Conservation (phyloP, 2,888 invertebrate genomes). For the Masnerella sp. region DNA sequence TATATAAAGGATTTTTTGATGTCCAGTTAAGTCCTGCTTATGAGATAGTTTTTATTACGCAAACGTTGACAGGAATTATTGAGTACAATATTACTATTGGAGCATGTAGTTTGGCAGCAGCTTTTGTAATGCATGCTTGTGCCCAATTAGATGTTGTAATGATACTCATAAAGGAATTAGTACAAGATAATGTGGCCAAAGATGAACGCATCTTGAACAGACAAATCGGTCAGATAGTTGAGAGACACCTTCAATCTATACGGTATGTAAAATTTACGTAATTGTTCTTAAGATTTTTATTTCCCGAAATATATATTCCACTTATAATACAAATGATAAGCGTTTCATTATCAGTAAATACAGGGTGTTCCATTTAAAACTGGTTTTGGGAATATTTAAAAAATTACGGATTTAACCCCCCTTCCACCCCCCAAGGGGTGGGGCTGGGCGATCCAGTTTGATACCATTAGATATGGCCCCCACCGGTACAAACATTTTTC, state of each 20-base stretch:
- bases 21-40: constrained; percentile 67
- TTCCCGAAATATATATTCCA: no score
- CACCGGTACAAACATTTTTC: no score
- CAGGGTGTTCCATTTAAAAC: no score
- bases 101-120: constrained; percentile 68
- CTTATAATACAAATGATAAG: no score
- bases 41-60: constrained; percentile 68
- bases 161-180: constrained; percentile 57
- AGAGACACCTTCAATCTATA: constrained; percentile 28
- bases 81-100: constrained; percentile 69
- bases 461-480: no score
- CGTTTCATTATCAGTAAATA: no score
- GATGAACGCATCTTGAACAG: background rate
- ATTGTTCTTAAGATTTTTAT: background rate
- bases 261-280: constrained; percentile 6
- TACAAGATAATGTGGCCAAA: background rate
- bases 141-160: constrained; percentile 70
- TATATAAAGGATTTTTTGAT: constrained; percentile 66
- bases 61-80: constrained; percentile 68
- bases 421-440: no score
- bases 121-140: constrained; percentile 71
- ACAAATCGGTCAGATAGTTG: constrained; percentile 18
- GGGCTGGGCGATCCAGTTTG: no score
- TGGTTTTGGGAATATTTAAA: no score
- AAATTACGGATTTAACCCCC: no score